Base-by-base conservation (phyloP, 2,797 vertebrate genomes). In the Acrossocheilus wenchowensis region DNA sequence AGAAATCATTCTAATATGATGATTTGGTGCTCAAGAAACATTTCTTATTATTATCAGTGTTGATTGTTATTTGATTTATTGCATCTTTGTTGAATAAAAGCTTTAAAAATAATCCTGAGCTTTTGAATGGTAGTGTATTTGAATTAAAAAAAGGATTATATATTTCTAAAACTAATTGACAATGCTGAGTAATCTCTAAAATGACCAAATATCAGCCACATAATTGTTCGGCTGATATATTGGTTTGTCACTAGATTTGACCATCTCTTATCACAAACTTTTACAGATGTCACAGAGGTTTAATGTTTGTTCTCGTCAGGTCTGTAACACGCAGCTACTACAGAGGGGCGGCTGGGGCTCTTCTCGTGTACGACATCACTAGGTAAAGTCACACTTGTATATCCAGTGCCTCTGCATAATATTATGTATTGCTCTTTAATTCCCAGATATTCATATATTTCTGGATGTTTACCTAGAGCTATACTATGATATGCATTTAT, bases 251-350 rank as follows among this genome's bases (percentile, higher is more conserved):
- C 21, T 78, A 57, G 34, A 39, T 78, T 57, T 57, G 34, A 57
- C 11, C 2, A 6, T 43, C 8, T 64, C 5, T n/a, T n/a, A n/a
- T 78, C 17, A 4, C 23, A 79, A 41, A n/a, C 75, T 60, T 54
- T n/a, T 41, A 10, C 9, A 43, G 34, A 77, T 54, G 39, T 52
- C 64, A 57, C 6, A 78, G 6, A 88, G 9, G 83, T 34, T 84
- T 54, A 30, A n/a, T 43, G 45, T 88, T 86, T 83, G 72, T 41
- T 68, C 86, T 52, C 81, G 50, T 90, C 90, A 98, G 97, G 92
- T 98, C 97, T 52, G 97, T 98, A 87, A 98, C 97, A 0, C 94
- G 97, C 89, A 98, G 97, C 92, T 98, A 98, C 87, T 98, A 98
- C 92, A 96, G 97, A 92, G 97, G 97, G 77, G 97, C 97, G 0